Evolutionary conservation across 1,140 invertebrate genomes (phyloP).

Genomic region (Panulirus ornatus): DNA sequence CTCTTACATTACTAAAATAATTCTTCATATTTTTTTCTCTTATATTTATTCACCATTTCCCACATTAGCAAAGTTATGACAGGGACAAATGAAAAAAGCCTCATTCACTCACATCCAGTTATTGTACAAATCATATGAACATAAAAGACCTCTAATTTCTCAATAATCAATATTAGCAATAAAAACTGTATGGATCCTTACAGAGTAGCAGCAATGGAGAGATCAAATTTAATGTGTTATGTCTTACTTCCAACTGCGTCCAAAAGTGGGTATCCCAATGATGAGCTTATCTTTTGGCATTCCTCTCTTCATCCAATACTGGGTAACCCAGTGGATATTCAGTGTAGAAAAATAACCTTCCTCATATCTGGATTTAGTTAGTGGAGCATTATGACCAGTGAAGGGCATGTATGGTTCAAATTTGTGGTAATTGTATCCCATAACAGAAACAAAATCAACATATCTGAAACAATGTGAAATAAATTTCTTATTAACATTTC

Average conservation of each 20-base stretch:
- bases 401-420: conserved; percentile 87
- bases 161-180: no score
- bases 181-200: no score
- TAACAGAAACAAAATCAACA: conserved; percentile 91
- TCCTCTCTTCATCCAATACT: conserved; percentile 89
- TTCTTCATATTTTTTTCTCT: no score
- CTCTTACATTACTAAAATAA: no score
- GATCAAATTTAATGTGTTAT: background rate
- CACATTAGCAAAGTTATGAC: no score
- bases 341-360: conserved; percentile 84
- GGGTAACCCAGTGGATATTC: conserved; percentile 90
- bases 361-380: conserved; percentile 83
- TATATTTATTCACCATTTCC: no score
- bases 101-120: no score
- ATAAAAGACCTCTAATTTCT: no score
- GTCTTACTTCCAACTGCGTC: conserved; percentile 86
- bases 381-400: conserved; percentile 89
- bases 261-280: conserved; percentile 94
- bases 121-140: no score
- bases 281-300: conserved; percentile 90
- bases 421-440: conserved; percentile 94
- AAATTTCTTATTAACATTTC: no score
- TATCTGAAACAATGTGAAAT: conserved; percentile 80
- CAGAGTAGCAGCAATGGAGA: no score
- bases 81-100: no score